Evolutionary conservation across 1,140 invertebrate species (phyloP), one percentile per base, ranked within the genome.

Genomic region (Achatina immaculata): DNA sequence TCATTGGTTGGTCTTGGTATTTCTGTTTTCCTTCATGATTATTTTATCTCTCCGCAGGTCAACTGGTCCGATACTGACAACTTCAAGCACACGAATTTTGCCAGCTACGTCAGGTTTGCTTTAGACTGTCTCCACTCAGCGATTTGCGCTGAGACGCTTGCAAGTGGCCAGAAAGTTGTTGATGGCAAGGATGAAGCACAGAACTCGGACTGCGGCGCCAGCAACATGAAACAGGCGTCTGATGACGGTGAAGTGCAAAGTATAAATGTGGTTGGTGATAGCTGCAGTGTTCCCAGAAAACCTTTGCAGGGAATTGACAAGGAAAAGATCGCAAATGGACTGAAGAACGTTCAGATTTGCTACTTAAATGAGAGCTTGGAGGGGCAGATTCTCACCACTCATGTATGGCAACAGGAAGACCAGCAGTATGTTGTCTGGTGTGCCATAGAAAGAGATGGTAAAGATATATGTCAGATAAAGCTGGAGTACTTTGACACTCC

Each of bases 61-160:
- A 51, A 21, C 11, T 83, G 82, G 82, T 77, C 73, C 14, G 82
- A 83, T 55, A 83, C 82, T 21, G 82, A 83, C 48, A 51, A 74
- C 68, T 81, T 81, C 58, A 72, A 78, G 1, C 82, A 83, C 62
- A 83, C 82, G 38, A 83, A 80, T 51, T 80, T 73, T 40, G 66
- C 78, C 78, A 73, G 48, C 55, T 83, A 83, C 34, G 31, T 58
- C 28, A 45, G 75, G 19, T 82, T 78, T 73, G 78, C 78, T 11
- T 34, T 76, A 3, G 51, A 43, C 28, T 31, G 21, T 81, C 31
- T 83, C n/a, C 79, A 83, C 51, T 19, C 71, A 42, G 78, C 82
- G 19, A 3, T 81, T 7, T 34, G 58, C 0, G 40, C 40, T 21
- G 74, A 75, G 19, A 31, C 14, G 38, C 69, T n/a, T 71, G 21